Conservation (phyloP, 2,888 invertebrate species). For the Teleiodes luculella region DNA sequence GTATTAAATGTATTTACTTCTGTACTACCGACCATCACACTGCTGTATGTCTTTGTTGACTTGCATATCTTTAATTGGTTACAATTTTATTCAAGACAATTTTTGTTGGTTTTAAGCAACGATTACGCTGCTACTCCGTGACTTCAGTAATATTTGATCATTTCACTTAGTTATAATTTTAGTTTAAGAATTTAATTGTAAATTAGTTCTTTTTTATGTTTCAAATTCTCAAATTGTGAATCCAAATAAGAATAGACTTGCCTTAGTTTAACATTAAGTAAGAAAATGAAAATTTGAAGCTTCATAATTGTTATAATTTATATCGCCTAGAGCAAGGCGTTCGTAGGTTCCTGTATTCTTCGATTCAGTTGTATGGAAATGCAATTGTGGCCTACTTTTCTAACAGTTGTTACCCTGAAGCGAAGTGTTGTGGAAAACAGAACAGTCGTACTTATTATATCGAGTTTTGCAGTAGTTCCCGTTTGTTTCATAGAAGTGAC, state of each 20-base stretch:
- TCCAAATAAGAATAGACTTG: conserved; percentile 9
- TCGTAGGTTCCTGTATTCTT: background rate
- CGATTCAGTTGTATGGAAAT: background rate
- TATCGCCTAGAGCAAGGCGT: background rate
- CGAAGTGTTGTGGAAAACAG: background rate
- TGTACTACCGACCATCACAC: conserved; percentile 56
- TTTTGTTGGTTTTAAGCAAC: conserved; percentile 22
- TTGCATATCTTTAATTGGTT: conserved; percentile 28
- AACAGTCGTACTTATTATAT: too few species aligned
- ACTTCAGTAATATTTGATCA: conserved; percentile 16
- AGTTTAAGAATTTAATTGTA: conserved; percentile 18
- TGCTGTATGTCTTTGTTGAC: conserved; percentile 46
- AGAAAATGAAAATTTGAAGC: background rate
- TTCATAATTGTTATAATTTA: background rate
- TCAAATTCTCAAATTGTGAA: conserved; percentile 3
- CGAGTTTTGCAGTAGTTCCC: too few species aligned
- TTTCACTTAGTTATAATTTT: conserved; percentile 20
- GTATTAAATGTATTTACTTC: conserved; percentile 58
- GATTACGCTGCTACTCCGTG: conserved; percentile 11
- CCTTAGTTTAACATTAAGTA: background rate
- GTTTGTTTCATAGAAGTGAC: too few species aligned
- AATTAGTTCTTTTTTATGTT: conserved; percentile 11
- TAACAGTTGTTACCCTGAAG: background rate
- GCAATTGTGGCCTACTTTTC: background rate
- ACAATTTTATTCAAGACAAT: conserved; percentile 22